A percentile compares a stretch with the other conserved stretches of the same genome.
Evolutionary conservation across 2,797 vertebrate genomes (phyloP).

Genomic region (Sebastes taczanowskii): DNA sequence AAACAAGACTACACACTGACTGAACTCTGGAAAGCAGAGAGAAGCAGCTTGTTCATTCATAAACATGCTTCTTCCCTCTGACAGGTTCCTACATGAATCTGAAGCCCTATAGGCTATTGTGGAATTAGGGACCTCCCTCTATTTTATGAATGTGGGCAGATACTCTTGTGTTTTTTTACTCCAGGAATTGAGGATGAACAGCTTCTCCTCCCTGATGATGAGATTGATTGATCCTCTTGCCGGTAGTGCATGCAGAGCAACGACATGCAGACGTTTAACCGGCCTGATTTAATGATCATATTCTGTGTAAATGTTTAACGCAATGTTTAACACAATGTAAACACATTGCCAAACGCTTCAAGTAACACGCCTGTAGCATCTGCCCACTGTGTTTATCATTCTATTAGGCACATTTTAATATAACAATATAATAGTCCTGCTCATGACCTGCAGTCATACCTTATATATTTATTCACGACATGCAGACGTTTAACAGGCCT

Average conservation of each 20-base stretch:
- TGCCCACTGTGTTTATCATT: neutral
- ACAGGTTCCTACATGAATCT: constrained; percentile 84
- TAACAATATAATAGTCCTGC: neutral
- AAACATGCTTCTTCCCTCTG: constrained; percentile 82
- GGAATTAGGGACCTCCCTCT: constrained; percentile 83
- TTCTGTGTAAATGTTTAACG: neutral
- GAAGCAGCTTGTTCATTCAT: constrained; percentile 81
- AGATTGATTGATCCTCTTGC: constrained; percentile 35
- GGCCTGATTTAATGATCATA: neutral
- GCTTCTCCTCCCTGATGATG: constrained; percentile 39
- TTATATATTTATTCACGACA: too few species aligned
- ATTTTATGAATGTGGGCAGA: constrained; percentile 83
- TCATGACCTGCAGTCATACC: neutral
- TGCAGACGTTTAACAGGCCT: too few species aligned
- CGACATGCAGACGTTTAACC: neutral
- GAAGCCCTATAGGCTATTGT: constrained; percentile 85
- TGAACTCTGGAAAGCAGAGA: constrained; percentile 56
- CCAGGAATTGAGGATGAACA: constrained; percentile 48
- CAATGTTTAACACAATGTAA: neutral
- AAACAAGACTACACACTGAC: constrained; percentile 59
- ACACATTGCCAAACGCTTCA: neutral
- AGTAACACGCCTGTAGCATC: neutral
- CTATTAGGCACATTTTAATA: neutral
- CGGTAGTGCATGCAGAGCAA: neutral
- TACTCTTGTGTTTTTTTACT: constrained; percentile 72